These are phyloP conservation scores for Temnopleurus reevesii DNA, from an alignment of 53 echinoderm and acorn worm genomes.

Conservation along the genomic window DNA sequence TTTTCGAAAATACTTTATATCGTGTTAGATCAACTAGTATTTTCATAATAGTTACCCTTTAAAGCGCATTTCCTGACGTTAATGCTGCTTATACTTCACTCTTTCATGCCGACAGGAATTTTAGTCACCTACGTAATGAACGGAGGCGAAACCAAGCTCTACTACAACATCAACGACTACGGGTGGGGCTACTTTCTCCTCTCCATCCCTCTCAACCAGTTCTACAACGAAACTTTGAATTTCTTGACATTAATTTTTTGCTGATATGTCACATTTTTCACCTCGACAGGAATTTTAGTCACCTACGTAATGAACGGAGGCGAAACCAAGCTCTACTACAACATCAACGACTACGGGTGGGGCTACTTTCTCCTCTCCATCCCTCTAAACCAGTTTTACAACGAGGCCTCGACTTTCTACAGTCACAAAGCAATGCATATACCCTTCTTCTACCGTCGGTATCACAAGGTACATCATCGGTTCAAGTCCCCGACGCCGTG, in stretches of 20 bases:
- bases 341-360: slow-evolving; percentile 56
- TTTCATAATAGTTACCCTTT: no score
- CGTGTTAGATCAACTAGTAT: no score
- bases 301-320: slow-evolving; percentile 58
- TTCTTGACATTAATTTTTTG: no score
- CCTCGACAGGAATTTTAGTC: slow-evolving; percentile 35
- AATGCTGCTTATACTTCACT: no score
- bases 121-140: slow-evolving; percentile 33
- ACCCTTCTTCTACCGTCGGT: slow-evolving; percentile 11
- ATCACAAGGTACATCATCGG: slow-evolving; percentile 53
- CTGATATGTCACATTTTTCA: no score
- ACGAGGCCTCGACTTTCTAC: slow-evolving; percentile 36
- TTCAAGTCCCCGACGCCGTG: slow-evolving; percentile 41
- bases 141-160: not conserved
- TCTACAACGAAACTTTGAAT: slow-evolving; percentile 10
- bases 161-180: slow-evolving; percentile 36
- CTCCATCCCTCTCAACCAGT: not conserved
- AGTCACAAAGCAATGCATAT: slow-evolving; percentile 19
- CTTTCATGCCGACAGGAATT: slow-evolving; percentile 27
- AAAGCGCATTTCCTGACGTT: no score
- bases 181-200: slow-evolving; percentile 12
- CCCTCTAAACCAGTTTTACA: slow-evolving; percentile 12
- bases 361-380: slow-evolving; percentile 32
- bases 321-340: slow-evolving; percentile 42
- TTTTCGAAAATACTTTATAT: no score